Evolutionary conservation across 2,797 vertebrate genomes (phyloP), one percentile per base, ranked within the genome.

Genomic region (Galago senegalensis): DNA sequence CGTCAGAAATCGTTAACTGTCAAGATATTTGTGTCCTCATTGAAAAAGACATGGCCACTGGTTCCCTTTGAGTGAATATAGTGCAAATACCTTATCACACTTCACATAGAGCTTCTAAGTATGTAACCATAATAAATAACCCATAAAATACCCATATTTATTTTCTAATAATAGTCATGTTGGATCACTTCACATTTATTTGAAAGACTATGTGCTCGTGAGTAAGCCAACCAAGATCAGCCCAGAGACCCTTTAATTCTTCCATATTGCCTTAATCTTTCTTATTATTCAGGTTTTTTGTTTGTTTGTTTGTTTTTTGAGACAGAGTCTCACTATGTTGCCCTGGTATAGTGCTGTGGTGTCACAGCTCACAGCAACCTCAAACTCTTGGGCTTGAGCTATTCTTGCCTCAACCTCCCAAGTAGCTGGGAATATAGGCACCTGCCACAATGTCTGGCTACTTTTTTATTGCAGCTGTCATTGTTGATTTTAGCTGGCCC

Each of bases 91-190:
- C 18, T 76, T 46, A 14, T 53, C 49, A 16, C 49, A 53, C 49
- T 53, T 53, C 14, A 53, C 16, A 53, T 53, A 84, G n/a, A 89
- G 43, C 17, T 89, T 12, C 13, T 96, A 73, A 63, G 21, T 49
- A 56, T 67, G 20, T 70, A 87, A 67, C 12, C 1, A 46, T 67
- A 90, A 95, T 40, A 81, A 95, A 53, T 3, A 89, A 37, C 60
- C 27, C 31, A 82, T 79, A 31, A 77, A 90, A 94, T 23, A 73
- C 1, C 8, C 89, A 56, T 20, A 65, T 70, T 69, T 82, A 31
- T 81, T 92, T 93, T 88, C 21, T 69, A 18, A 70, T 61, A 91
- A 63, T 0, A 94, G 43, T 20, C 56, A 83, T 29, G 87, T 88
- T 76, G 12, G 16, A 70, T 72, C 40, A 83, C 27, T 89, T 5